phyloP scores from a whole-genome alignment of 1,140 invertebrate species.

The Solenopsis fugax region DNA sequence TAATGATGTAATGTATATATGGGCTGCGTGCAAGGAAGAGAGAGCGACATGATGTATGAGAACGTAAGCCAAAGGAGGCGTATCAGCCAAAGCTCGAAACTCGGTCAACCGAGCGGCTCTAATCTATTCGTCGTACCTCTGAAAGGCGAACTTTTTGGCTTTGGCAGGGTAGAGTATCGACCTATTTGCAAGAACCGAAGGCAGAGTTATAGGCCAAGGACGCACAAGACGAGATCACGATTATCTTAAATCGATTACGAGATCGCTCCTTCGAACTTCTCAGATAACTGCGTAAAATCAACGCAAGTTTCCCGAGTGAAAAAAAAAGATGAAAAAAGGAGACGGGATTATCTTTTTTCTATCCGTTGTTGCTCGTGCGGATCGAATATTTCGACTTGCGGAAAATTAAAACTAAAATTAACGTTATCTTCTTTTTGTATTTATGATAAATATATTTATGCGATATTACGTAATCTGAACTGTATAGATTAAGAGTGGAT shows the following conservation, averaged over 20 bases:
- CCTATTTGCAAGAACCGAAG: conserved; percentile 84
- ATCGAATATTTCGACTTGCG: conserved; percentile 4
- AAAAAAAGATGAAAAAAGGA: conserved; percentile 35
- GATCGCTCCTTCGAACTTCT: conserved; percentile 58
- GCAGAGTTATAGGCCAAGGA: conserved; percentile 76
- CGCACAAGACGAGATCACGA: conserved; percentile 48
- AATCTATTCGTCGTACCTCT: conserved; percentile 81
- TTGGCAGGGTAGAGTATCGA: conserved; percentile 83
- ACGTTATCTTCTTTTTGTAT: conserved; percentile 1
- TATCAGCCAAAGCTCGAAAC: conserved; percentile 76
- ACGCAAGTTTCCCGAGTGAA: not conserved
- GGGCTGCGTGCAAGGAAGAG: conserved; percentile 35
- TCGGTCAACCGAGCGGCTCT: conserved; percentile 68
- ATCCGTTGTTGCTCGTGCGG: not conserved
- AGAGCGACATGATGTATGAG: conserved; percentile 53
- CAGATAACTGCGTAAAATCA: not conserved
- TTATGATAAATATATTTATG: not conserved
- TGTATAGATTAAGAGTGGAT: not conserved
- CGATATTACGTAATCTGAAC: conserved; percentile 19
- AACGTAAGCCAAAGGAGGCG: conserved; percentile 70
- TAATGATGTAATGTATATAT: conserved; percentile 4
- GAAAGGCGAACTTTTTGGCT: conserved; percentile 83
- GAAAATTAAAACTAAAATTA: not conserved
- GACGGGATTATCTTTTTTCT: not conserved
- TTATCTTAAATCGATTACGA: conserved; percentile 57